Evolutionary conservation across 2,797 vertebrate genomes (phyloP), one percentile per base, ranked within the genome.

Genomic region (Capromys pilorides): DNA sequence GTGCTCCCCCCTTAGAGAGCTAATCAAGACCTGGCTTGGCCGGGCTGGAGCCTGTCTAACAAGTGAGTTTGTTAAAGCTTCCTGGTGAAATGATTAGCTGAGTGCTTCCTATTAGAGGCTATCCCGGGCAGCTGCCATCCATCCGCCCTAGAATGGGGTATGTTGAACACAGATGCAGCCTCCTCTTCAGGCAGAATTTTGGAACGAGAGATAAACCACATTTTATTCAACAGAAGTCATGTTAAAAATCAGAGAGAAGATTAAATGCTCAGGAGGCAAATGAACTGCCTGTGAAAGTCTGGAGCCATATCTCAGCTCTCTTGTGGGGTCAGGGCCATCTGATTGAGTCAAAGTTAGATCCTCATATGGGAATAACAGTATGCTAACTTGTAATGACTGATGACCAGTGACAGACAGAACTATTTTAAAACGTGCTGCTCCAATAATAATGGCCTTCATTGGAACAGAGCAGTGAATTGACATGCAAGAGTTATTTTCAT

Each of bases 11-110:
- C 16, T 94, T 93, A 91, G 83, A 92, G 66, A 96, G 83, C 77
- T 95, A 88, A 96, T 97, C 94, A 93, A 85, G 69, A 92, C 5
- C 66, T 5, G 26, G 19, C 94, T 92, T 36, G 86, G 88, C 67
- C 39, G 39, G 14, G 24, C 28, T 9, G 51, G 73, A 93, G 14
- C 26, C 19, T 77, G 57, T 64, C 67, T 91, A 79, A 77, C 73
- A 64, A n/a, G 24, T 54, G 78, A 79, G 69, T 83, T 61, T 92
- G 26, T 86, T 61, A 85, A 95, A 39, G 59, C 39, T 18, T 12
- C 36, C 85, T 94, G 51, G 84, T 18, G 6, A 57, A 80, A 67
- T 73, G 59, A 71, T 85, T 67, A 82, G 57, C 57, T 41, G 21
- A 3, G 22, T 77, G 21, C 64, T 13, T 33, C 59, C 85, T 82